Evolutionary conservation across 1,140 invertebrate species (phyloP).

Genomic region (Polyergus mexicanus): DNA sequence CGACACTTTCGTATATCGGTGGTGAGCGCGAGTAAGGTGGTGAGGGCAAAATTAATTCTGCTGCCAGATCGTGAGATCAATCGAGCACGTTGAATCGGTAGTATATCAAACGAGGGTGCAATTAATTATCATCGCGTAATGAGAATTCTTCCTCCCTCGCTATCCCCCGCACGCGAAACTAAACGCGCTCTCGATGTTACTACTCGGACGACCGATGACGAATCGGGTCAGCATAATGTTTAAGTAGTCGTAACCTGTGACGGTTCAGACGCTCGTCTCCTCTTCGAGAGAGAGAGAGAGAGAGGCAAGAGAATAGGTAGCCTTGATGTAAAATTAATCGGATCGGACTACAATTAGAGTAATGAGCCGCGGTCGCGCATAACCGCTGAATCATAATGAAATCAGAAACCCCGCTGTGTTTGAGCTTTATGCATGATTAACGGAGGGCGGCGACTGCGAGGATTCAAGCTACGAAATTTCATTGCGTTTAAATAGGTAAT

Average conservation of each 20-base stretch:
- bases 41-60: constrained; percentile 1
- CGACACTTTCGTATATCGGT: not conserved
- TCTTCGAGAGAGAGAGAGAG: not conserved
- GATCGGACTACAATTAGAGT: constrained; percentile 17
- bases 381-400: constrained; percentile 52
- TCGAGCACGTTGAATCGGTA: not conserved
- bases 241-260: constrained; percentile 22
- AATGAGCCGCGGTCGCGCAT: constrained; percentile 39
- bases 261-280: not conserved
- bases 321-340: constrained; percentile 52
- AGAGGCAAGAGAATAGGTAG: not conserved
- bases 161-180: not conserved
- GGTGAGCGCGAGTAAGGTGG: not conserved
- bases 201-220: not conserved
- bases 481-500: not conserved
- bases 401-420: constrained; percentile 20
- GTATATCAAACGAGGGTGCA: not conserved
- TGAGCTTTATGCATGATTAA: constrained; percentile 33
- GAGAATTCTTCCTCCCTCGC: not conserved
- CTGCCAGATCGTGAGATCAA: not conserved
- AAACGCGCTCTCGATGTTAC: not conserved
- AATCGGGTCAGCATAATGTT: constrained; percentile 39
- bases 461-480: not conserved
- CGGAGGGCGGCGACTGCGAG: not conserved
- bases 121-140: constrained; percentile 22